Base-by-base conservation (phyloP, 2,113 vertebrate species). In the Neopipo cinnamomea region DNA sequence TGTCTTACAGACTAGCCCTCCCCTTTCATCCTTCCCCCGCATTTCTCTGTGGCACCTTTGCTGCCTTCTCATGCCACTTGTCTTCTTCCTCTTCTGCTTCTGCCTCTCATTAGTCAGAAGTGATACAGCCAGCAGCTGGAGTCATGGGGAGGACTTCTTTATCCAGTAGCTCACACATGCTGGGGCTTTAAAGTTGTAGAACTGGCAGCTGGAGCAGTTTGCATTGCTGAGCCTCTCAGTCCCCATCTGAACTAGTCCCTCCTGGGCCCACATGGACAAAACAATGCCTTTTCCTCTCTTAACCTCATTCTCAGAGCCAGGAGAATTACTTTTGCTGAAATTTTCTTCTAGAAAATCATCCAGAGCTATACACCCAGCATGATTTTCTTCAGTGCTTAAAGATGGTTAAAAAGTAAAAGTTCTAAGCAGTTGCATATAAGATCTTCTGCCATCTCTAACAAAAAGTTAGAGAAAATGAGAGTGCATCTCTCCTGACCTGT, bases 91-190 rank as follows among this genome's bases (percentile, higher is more conserved):
- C 80, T 87, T 93, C 92, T 85, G 77, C 65, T 92, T 92, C 66
- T 92, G 71, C 75, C 52, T 93, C 91, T 94, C 91, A 63, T 96
- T 94, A 95, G 58, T 28, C 76, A 92, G 63, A 86, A 92, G 50
- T 17, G 50, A 73, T 44, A 72, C 39, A 75, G 70, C 19, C 8
- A 5, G 65, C 66, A 79, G 85, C 90, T 61, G 78, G 66, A 94
- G 82, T 85, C 15, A 0, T 83, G 83, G 79, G 55, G 88, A 92
- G 68, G 79, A 86, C 72, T 94, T 94, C 79, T 91, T 94, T 93
- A 92, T 49, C 52, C 79, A 79, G 55, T 53, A 16, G 49, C 41
- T 93, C 63, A 88, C 79, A 53, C 58, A 77, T 14, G 67, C 85
- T 90, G 82, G 67, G 85, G 50, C 65, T 95, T 94, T 89, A 92